Base-by-base conservation (phyloP, 2,797 vertebrate genomes). In the Anisognathus igniventris region DNA sequence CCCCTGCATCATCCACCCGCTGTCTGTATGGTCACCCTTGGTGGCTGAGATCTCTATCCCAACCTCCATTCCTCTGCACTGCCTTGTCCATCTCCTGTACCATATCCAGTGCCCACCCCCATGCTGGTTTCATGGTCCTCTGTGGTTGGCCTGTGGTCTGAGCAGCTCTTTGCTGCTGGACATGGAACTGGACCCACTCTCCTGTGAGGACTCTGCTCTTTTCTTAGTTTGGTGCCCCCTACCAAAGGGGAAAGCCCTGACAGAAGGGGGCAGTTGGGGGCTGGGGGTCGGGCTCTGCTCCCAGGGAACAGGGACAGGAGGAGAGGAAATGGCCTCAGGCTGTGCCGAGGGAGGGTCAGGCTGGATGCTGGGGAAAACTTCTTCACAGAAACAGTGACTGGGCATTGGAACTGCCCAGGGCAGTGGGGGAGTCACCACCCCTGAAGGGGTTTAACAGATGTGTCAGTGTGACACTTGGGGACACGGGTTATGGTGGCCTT, bases 201-300 rank as follows among this genome's bases (percentile, higher is more conserved):
- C 16, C 72, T 60, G n/a, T 1, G 5, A 67, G 28, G 28, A 22
- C 25, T 25, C 75, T 57, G 33, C 11, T 30, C 19, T n/a, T 76
- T 33, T 24, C 61, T 58, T 21, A 30, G 14, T 48, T 83, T 37
- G 47, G 45, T 47, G 35, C 2, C 30, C 16, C 19, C 53, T 30
- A 4, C 27, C 37, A 50, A 70, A n/a, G 39, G 23, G 23, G 9
- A 75, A 78, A 79, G 35, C 23, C 16, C 21, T 50, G 64, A 14
- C 48, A 75, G 48, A 37, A 81, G 15, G 7, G 22, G 4, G 2
- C 6, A 56, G 15, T 1, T 1, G 0, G 5, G 4, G 20, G 28
- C 2, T 51, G 31, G 40, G 23, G 6, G 4, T 62, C 0, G 0
- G 16, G 31, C 1, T 75, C 56, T 82, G 28, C 50, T n/a, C 22